phyloP scores from a whole-genome alignment of 2,888 invertebrate species.

The Autographa gamma region DNA sequence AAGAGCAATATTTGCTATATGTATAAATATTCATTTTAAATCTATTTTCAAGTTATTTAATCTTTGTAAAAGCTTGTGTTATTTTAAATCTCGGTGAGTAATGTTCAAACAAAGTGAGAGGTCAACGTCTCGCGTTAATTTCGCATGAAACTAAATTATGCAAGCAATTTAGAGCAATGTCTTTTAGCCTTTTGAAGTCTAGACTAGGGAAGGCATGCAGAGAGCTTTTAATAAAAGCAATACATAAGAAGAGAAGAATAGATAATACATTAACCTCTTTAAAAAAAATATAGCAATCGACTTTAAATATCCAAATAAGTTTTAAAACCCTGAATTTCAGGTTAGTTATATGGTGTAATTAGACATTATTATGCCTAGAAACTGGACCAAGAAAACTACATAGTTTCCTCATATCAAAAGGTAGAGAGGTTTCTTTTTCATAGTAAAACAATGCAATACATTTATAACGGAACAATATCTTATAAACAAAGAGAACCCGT shows the following conservation, averaged over 20 bases:
- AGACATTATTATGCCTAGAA: too few relatives aligned
- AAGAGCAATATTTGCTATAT: neutral
- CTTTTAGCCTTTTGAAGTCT: neutral
- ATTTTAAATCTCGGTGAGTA: neutral
- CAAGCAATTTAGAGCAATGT: conserved; percentile 6
- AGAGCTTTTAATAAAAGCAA: neutral
- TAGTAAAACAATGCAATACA: neutral
- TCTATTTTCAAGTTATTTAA: neutral
- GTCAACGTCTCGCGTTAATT: conserved; percentile 2
- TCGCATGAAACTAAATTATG: conserved; percentile 1
- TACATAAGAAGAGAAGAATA: too few relatives aligned
- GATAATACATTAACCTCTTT: too few relatives aligned
- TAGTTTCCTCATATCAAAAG: neutral
- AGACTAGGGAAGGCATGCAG: neutral
- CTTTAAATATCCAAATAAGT: too few relatives aligned
- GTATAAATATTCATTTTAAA: neutral
- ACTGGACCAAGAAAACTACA: too few relatives aligned
- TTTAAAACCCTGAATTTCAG: too few relatives aligned
- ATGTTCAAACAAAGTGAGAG: neutral
- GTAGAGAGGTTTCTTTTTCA: neutral
- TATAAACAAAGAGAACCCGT: conserved; percentile 34
- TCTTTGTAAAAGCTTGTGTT: neutral
- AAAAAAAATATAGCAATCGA: too few relatives aligned
- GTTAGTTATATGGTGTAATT: too few relatives aligned
- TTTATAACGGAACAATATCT: conserved; percentile 3